Conservation (phyloP, 2,113 vertebrate species). For the Elgaria multicarinata region DNA sequence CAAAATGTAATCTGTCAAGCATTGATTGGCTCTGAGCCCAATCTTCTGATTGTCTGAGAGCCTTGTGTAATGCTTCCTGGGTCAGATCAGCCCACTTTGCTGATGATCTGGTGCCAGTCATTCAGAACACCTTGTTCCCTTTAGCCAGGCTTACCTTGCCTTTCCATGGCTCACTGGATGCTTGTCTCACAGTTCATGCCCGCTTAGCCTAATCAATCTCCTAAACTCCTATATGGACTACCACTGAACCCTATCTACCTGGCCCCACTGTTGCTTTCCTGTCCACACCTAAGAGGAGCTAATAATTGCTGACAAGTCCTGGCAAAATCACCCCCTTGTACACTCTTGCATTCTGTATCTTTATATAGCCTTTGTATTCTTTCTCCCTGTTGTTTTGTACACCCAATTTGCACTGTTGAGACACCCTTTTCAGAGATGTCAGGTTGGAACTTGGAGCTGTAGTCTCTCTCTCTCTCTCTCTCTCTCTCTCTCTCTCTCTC, state of each 20-base stretch:
- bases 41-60: not conserved
- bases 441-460: not conserved
- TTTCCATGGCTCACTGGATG: not conserved
- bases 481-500: not conserved
- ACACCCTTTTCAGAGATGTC: not conserved
- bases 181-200: not conserved
- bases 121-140: not conserved
- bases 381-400: not conserved
- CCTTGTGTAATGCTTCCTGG: not conserved
- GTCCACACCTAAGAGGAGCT: not conserved
- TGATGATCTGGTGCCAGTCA: not conserved
- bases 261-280: not conserved
- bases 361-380: not conserved
- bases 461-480: not conserved
- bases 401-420: not conserved
- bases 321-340: not conserved
- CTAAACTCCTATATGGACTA: not conserved
- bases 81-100: not conserved
- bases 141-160: not conserved
- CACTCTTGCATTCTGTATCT: not conserved
- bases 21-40: not conserved
- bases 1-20: no score
- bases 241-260: not conserved
- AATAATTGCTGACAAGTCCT: not conserved
- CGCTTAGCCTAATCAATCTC: no score